These are phyloP conservation scores for Drosophila sproati DNA, from an alignment of 1,140 invertebrate genomes.

Conservation along the genomic window DNA sequence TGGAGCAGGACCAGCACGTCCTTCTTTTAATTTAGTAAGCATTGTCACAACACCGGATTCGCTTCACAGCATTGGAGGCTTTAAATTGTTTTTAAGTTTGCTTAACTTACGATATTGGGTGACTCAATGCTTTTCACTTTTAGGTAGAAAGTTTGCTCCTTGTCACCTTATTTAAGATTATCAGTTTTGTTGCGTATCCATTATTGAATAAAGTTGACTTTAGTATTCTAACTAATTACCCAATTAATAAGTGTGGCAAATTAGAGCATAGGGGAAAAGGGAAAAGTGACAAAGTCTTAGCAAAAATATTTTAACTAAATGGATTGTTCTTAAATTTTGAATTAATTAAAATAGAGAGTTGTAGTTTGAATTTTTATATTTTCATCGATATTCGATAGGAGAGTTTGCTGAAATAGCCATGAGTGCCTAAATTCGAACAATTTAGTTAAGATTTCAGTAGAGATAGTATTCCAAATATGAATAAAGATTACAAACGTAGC, in stretches of 20 bases:
- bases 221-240: background rate
- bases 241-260: background rate
- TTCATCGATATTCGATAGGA: too few species aligned
- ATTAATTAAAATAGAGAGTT: too few species aligned
- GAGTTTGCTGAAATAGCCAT: too few species aligned
- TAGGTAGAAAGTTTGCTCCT: background rate
- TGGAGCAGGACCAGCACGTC: constrained; percentile 7
- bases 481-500: too few species aligned
- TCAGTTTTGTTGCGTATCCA: background rate
- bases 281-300: background rate
- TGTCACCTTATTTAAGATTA: background rate
- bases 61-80: background rate
- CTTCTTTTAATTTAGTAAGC: constrained; percentile 29
- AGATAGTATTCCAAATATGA: too few species aligned
- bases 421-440: too few species aligned
- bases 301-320: background rate
- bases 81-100: constrained; percentile 1
- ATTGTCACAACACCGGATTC: background rate
- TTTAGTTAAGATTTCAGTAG: too few species aligned
- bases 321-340: too few species aligned
- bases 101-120: background rate
- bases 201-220: background rate
- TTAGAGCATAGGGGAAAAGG: background rate
- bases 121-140: background rate
- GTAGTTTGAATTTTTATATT: too few species aligned